A percentile compares a stretch with the other conserved stretches of the same genome.
These are phyloP conservation scores for Willisornis vidua DNA, from an alignment of 2,113 vertebrate genomes.

Conservation along the genomic window DNA sequence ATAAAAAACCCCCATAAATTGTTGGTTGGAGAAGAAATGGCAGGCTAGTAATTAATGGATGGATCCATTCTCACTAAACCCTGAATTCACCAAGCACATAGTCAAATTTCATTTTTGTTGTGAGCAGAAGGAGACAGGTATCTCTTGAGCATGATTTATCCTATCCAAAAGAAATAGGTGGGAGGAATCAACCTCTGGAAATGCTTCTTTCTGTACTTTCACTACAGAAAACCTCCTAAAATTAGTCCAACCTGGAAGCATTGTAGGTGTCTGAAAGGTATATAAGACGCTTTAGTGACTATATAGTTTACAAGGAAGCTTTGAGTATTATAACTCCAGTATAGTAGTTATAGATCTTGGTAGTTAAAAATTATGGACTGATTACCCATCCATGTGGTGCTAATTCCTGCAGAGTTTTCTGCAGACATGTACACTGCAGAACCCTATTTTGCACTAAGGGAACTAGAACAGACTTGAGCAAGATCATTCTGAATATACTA, in stretches of 20 bases:
- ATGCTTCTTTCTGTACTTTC: not conserved
- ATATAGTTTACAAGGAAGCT: not conserved
- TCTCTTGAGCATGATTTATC: not conserved
- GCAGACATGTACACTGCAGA: not conserved
- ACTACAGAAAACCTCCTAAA: not conserved
- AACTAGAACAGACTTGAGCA: not conserved
- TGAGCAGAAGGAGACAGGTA: not conserved
- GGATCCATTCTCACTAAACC: not conserved
- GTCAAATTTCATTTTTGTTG: not conserved
- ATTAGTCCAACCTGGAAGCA: not conserved
- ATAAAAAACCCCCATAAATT: not conserved
- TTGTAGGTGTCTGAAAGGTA: not conserved
- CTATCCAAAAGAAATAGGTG: not conserved
- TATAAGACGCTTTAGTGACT: not conserved
- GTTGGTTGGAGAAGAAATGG: not conserved
- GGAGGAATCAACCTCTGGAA: not conserved
- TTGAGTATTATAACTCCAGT: not conserved
- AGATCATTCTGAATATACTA: rapidly evolving
- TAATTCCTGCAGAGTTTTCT: not conserved
- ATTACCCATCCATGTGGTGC: not conserved
- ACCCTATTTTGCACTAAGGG: not conserved
- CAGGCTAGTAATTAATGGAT: not conserved
- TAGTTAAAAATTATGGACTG: not conserved
- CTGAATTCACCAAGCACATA: not conserved
- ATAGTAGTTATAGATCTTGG: not conserved